A percentile compares a stretch with the other conserved stretches of the same genome.
Conservation (phyloP, 1,140 invertebrate species). For the Halictus rubicundus region DNA sequence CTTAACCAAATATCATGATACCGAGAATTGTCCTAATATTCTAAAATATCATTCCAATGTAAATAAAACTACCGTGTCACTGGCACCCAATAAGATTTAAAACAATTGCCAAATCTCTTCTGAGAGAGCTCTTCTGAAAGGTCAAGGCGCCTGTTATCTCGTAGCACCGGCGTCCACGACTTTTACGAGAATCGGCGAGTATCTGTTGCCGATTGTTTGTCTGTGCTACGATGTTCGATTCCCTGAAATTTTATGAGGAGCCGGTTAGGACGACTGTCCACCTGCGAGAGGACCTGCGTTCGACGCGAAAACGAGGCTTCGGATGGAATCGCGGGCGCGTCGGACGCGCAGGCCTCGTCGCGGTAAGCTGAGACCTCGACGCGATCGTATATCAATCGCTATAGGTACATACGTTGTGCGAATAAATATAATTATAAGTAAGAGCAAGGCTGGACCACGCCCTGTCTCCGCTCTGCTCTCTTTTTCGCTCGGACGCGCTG, state of each 20-base stretch:
- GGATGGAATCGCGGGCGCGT: not conserved
- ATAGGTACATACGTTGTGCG: slow-evolving; percentile 67
- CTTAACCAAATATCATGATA: too few relatives aligned
- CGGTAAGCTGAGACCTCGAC: slow-evolving; percentile 67
- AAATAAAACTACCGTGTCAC: too few relatives aligned
- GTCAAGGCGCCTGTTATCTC: slow-evolving; percentile 58
- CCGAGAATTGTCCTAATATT: too few relatives aligned
- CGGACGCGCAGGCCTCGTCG: slow-evolving; percentile 38
- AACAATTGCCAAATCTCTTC: not conserved
- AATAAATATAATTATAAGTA: slow-evolving; percentile 80
- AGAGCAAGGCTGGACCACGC: slow-evolving; percentile 79
- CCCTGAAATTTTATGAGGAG: not conserved
- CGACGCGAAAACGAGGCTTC: slow-evolving; percentile 14
- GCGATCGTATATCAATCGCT: slow-evolving; percentile 74
- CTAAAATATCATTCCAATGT: too few relatives aligned
- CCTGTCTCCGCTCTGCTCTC: slow-evolving; percentile 76
- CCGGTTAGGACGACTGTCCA: not conserved
- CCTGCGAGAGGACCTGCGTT: slow-evolving; percentile 13
- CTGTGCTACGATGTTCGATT: not conserved
- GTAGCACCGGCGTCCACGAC: slow-evolving; percentile 16
- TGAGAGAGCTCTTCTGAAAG: slow-evolving; percentile 51
- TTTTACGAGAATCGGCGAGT: slow-evolving; percentile 52
- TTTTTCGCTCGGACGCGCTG: slow-evolving; percentile 53
- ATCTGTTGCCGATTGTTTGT: not conserved
- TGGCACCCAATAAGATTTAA: too few relatives aligned